Base-by-base conservation (phyloP, 2,113 vertebrate genomes). In the Arizona elegans region DNA sequence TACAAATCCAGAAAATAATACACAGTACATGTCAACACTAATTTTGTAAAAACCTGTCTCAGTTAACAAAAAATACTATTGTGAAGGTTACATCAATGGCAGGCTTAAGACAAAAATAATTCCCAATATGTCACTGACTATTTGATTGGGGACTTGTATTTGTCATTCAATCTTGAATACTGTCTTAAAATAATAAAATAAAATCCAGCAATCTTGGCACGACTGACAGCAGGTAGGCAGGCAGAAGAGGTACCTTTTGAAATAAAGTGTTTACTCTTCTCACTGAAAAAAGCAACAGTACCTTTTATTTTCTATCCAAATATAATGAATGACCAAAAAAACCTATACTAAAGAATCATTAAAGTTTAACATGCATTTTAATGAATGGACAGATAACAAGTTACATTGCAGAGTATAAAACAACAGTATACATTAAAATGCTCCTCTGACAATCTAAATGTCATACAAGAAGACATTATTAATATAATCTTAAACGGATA, bases 11-110 rank as follows among this genome's bases (percentile, higher is more conserved):
- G 96, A 94, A 96, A 92, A 75, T 96, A 96, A 96, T 89, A 94
- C 93, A 95, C 89, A 96, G 92, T n/a, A 96, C 94, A 97, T 97
- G 91, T 89, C 95, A 97, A 89, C 90, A 96, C 94, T 95, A 97
- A 96, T 95, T 97, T 95, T 94, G 91, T 96, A 95, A 96, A 96
- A 96, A 97, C 97, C 96, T 96, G 95, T 86, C 88, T 91, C 95
- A 91, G 95, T 81, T 95, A 95, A 92, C 93, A 96, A 94, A 91
- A 96, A 93, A 89, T 90, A 94, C 62, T 92, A 96, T 92, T 95
- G 93, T 90, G 94, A 96, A 90, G 90, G 92, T 91, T 94, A 95
- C 96, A 94, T 55, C 50, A 94, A 94, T 85, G 90, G 93, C 91
- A 91, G 93, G 85, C 26, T 95, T 90, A 93, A 47, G 50, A 33